Percentiles rank a stretch among this genome's conserved stretches.
phyloP scores from a whole-genome alignment of 2,888 invertebrate species.

The Caenorhabditis sp. region DNA sequence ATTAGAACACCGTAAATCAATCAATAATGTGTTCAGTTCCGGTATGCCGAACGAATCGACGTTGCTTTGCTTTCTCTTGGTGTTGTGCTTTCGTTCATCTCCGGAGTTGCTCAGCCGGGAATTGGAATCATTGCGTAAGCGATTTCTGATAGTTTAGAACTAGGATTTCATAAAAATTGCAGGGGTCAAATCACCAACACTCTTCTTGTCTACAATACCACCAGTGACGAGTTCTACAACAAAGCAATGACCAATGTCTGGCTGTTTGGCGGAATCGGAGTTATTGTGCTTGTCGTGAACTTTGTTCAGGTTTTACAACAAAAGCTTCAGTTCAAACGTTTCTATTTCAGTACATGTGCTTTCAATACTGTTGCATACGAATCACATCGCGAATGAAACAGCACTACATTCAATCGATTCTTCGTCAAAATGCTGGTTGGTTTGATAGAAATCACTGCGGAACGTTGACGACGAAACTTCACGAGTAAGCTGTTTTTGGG shows the following conservation, averaged over 20 bases:
- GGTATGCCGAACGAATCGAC: conserved; percentile 64
- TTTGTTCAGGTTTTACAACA: conserved; percentile 61
- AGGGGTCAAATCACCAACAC: conserved; percentile 67
- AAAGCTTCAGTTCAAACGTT: not conserved
- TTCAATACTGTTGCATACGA: conserved; percentile 66
- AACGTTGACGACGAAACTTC: conserved; percentile 63
- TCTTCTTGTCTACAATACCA: conserved; percentile 62
- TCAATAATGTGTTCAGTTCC: conserved; percentile 66
- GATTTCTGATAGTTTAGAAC: too few species aligned
- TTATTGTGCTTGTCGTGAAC: conserved; percentile 61
- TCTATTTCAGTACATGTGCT: conserved; percentile 67
- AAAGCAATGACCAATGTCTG: conserved; percentile 69
- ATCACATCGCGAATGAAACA: conserved; percentile 63
- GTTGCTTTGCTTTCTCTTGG: conserved; percentile 59
- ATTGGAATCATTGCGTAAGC: conserved; percentile 63
- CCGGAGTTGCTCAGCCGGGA: conserved; percentile 66
- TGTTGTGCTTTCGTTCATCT: conserved; percentile 56
- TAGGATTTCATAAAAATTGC: not conserved
- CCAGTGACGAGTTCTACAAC: conserved; percentile 58
- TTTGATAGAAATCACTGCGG: conserved; percentile 71
- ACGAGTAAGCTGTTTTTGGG: conserved; percentile 57
- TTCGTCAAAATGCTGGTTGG: conserved; percentile 72
- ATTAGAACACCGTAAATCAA: too few species aligned
- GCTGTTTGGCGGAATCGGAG: conserved; percentile 69
- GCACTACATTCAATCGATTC: conserved; percentile 61